These are phyloP conservation scores for Halcyon chelicuti DNA, from an alignment of 2,797 vertebrate genomes.

Conservation along the genomic window DNA sequence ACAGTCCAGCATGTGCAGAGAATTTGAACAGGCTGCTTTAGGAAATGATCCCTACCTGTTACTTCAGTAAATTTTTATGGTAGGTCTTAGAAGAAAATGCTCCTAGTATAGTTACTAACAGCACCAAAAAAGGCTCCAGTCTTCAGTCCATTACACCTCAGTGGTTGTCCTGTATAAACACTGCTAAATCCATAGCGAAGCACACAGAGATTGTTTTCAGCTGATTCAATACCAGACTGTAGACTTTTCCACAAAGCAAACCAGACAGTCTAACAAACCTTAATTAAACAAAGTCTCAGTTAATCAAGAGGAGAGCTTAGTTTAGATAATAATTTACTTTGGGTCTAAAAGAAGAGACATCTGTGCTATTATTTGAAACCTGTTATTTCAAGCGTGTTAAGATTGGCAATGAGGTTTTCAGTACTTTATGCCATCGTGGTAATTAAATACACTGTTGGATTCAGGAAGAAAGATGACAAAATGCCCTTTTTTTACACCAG, in stretches of 20 bases:
- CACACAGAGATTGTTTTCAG: conserved; percentile 18
- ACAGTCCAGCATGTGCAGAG: background rate
- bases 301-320: conserved; percentile 40
- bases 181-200: background rate
- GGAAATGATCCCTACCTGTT: background rate
- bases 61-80: background rate
- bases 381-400: conserved; percentile 2
- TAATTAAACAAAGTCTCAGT: conserved; percentile 65
- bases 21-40: background rate
- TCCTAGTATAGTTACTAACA: background rate
- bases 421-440: background rate
- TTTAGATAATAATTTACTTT: conserved; percentile 57
- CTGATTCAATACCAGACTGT: conserved; percentile 25
- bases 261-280: conserved; percentile 47
- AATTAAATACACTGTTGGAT: background rate
- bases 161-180: background rate
- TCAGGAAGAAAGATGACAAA: background rate
- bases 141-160: background rate
- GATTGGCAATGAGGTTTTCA: background rate
- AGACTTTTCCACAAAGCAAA: conserved; percentile 50
- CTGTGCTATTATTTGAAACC: background rate
- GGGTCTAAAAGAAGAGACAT: conserved; percentile 8
- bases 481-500: background rate
- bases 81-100: background rate
- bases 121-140: background rate